Conservation (phyloP, 2,888 invertebrate species). For the Lordiphosa fenestrarum region DNA sequence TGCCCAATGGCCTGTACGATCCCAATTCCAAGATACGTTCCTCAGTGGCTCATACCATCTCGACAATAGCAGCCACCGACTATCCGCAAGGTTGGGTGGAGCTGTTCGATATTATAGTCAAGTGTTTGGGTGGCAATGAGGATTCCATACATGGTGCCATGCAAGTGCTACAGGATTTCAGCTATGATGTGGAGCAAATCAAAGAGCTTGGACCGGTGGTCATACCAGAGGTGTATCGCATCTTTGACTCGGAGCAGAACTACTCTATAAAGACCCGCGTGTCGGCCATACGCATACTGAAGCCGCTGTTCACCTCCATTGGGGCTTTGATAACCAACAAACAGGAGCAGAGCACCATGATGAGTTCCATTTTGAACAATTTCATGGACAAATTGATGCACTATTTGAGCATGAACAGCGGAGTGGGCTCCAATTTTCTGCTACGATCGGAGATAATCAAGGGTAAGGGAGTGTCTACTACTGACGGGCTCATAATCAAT, state of each 20-base stretch:
- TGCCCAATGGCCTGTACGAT: constrained; percentile 85
- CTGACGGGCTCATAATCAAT: background rate
- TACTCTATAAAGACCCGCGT: constrained; percentile 83
- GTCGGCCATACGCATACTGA: constrained; percentile 85
- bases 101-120: constrained; percentile 85
- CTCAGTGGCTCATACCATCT: constrained; percentile 86
- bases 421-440: constrained; percentile 82
- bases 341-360: constrained; percentile 82
- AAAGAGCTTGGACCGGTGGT: constrained; percentile 85
- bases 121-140: constrained; percentile 83
- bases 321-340: constrained; percentile 80
- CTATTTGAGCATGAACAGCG: constrained; percentile 82
- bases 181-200: constrained; percentile 85
- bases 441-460: constrained; percentile 85
- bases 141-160: constrained; percentile 87
- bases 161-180: constrained; percentile 86
- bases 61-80: constrained; percentile 86
- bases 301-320: constrained; percentile 82
- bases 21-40: constrained; percentile 85
- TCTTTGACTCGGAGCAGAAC: constrained; percentile 83
- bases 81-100: constrained; percentile 88
- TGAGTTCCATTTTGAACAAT: constrained; percentile 85
- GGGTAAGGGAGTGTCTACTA: constrained; percentile 68
- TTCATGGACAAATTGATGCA: constrained; percentile 85
- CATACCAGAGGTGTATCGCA: constrained; percentile 86